Conservation (phyloP, 2,797 vertebrate genomes). For the Paguma larvata region DNA sequence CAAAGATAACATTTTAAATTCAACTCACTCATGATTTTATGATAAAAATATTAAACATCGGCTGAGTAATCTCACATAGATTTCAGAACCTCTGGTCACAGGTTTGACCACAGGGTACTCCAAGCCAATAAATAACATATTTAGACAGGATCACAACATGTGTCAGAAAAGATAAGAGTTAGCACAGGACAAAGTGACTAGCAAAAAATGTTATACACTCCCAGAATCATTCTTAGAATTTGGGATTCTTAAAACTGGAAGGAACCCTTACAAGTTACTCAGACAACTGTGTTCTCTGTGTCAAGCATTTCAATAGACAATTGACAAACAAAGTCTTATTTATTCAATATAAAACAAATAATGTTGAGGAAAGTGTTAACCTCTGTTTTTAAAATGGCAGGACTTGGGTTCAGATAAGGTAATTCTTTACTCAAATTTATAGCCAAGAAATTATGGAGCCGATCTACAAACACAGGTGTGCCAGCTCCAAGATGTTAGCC, state of each 20-base stretch:
- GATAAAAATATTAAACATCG: background rate
- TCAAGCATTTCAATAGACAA: background rate
- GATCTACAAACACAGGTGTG: background rate
- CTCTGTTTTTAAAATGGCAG: constrained; percentile 43
- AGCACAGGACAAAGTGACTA: background rate
- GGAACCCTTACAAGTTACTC: background rate
- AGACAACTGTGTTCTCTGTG: background rate
- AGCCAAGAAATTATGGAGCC: background rate
- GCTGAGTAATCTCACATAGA: background rate
- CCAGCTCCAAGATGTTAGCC: background rate
- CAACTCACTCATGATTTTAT: background rate
- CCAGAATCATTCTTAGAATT: background rate
- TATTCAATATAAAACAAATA: background rate
- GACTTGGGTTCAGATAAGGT: background rate
- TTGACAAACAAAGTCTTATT: background rate
- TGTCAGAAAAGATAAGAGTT: background rate
- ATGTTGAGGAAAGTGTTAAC: background rate
- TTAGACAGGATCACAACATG: background rate
- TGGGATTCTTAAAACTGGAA: background rate
- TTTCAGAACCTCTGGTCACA: background rate
- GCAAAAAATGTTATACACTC: background rate
- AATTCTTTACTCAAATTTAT: background rate
- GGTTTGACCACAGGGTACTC: background rate
- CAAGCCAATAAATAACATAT: background rate
- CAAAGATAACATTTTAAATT: background rate